Percentiles rank a stretch among this genome's conserved stretches.
Evolutionary conservation across 2,797 vertebrate genomes (phyloP).

Genomic region (Cryptoblepharus egeriae): DNA sequence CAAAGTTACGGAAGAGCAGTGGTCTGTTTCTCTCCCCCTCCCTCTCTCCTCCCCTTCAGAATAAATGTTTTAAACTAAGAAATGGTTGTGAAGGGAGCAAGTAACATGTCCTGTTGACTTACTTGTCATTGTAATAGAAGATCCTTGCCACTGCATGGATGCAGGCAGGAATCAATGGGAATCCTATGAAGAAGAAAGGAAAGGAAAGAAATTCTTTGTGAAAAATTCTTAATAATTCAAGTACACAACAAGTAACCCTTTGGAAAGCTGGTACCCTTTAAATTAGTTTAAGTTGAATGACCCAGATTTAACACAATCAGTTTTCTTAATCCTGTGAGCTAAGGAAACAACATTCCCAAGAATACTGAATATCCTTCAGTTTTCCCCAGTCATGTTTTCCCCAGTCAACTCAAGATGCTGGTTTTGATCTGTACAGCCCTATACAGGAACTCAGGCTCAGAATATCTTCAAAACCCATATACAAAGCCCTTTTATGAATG

Average conservation of each 20-base stretch:
- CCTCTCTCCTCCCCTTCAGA: slow-evolving; percentile 22
- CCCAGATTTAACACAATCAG: not conserved
- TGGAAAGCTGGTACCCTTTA: not conserved
- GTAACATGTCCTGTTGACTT: slow-evolving; percentile 66
- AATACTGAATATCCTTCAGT: too few species aligned
- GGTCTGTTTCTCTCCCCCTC: too few species aligned
- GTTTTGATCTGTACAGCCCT: too few species aligned
- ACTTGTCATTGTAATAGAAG: slow-evolving; percentile 98
- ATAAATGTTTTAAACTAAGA: not conserved
- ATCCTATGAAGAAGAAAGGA: slow-evolving; percentile 79
- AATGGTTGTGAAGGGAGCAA: slow-evolving; percentile 19
- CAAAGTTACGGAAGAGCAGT: slow-evolving; percentile 12
- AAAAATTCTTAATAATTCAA: not conserved
- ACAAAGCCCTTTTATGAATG: too few species aligned
- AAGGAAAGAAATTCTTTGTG: slow-evolving; percentile 6
- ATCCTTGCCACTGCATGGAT: slow-evolving; percentile 92
- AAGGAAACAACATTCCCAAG: not conserved
- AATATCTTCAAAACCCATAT: too few species aligned
- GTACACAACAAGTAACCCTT: too few species aligned
- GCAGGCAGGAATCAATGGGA: slow-evolving; percentile 91
- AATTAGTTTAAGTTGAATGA: not conserved
- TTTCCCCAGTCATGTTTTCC: too few species aligned
- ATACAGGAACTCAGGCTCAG: too few species aligned
- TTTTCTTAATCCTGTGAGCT: not conserved
- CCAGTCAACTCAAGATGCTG: too few species aligned